phyloP scores from a whole-genome alignment of 2,113 vertebrate species.

The Delphinus delphis region DNA sequence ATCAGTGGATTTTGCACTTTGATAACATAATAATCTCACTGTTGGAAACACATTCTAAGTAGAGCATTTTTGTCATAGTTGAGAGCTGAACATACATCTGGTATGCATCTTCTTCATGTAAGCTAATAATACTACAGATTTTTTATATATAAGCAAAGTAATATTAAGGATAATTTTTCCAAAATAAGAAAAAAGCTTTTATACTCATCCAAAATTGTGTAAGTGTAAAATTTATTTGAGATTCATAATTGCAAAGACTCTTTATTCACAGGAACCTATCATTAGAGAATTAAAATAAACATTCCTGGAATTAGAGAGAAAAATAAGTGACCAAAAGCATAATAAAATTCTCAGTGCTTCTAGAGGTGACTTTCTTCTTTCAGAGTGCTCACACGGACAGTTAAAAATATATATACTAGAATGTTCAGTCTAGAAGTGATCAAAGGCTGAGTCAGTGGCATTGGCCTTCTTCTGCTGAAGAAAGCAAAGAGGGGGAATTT shows the following conservation, averaged over 20 bases:
- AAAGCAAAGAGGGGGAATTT: neutral
- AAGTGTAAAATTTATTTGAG: constrained; percentile 45
- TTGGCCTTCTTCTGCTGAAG: constrained; percentile 7
- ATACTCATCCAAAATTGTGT: neutral
- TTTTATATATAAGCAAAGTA: constrained; percentile 76
- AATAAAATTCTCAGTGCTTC: neutral
- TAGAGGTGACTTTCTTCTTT: constrained; percentile 38
- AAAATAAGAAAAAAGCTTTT: constrained; percentile 37
- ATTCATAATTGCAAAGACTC: neutral
- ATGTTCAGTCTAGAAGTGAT: constrained; percentile 46
- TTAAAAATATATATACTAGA: constrained; percentile 37
- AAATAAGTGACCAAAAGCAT: constrained; percentile 35
- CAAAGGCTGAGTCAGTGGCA: constrained; percentile 5
- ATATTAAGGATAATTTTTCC: constrained; percentile 76
- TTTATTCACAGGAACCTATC: constrained; percentile 19
- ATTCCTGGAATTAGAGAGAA: constrained; percentile 8
- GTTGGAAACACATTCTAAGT: constrained; percentile 83
- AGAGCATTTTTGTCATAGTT: constrained; percentile 80
- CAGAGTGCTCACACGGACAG: constrained; percentile 48
- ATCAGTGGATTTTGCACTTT: constrained; percentile 67
- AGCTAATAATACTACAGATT: constrained; percentile 75
- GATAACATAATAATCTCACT: constrained; percentile 80
- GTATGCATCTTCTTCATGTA: constrained; percentile 82
- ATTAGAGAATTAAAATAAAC: constrained; percentile 24
- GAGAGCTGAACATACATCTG: constrained; percentile 80